Conservation (phyloP, 2,888 invertebrate genomes). For the Eudiplozoon nipponicum region DNA sequence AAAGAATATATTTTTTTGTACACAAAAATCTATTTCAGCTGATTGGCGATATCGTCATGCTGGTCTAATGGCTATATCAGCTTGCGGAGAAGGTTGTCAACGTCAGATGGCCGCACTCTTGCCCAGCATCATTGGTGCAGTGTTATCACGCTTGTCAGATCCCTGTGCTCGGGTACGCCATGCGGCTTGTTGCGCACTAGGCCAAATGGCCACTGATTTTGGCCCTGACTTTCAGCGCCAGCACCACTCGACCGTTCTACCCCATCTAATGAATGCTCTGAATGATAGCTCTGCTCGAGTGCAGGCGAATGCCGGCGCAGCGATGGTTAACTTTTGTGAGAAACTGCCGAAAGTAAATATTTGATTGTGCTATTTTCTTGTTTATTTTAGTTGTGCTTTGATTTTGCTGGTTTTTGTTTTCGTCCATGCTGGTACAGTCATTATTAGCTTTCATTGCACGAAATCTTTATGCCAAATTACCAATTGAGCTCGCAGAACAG, state of each 20-base stretch:
- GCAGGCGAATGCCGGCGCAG: slow-evolving; percentile 55
- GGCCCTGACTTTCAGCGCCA: slow-evolving; percentile 81
- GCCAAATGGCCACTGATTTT: slow-evolving; percentile 94
- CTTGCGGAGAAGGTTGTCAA: slow-evolving; percentile 87
- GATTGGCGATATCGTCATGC: slow-evolving; percentile 42
- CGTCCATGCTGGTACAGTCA: too few relatives aligned
- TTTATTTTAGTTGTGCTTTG: background rate
- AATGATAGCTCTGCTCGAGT: slow-evolving; percentile 68
- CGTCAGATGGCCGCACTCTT: slow-evolving; percentile 82
- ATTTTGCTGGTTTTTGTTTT: background rate
- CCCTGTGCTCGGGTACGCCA: slow-evolving; percentile 65
- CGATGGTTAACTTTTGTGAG: slow-evolving; percentile 90
- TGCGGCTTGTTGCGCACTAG: slow-evolving; percentile 87
- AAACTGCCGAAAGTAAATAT: slow-evolving; percentile 49
- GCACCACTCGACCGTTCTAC: slow-evolving; percentile 65
- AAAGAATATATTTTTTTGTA: slow-evolving; percentile 13
- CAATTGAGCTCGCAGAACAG: too few relatives aligned
- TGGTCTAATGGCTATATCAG: slow-evolving; percentile 85
- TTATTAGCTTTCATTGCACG: too few relatives aligned
- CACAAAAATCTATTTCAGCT: slow-evolving; percentile 19
- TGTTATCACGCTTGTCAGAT: slow-evolving; percentile 18
- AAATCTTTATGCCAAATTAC: too few relatives aligned
- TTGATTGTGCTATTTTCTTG: background rate
- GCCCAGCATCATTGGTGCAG: slow-evolving; percentile 43
- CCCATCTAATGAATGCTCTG: slow-evolving; percentile 51